These are phyloP conservation scores for Platycercus adscitus DNA, from an alignment of 2,113 vertebrate genomes.

Conservation along the genomic window DNA sequence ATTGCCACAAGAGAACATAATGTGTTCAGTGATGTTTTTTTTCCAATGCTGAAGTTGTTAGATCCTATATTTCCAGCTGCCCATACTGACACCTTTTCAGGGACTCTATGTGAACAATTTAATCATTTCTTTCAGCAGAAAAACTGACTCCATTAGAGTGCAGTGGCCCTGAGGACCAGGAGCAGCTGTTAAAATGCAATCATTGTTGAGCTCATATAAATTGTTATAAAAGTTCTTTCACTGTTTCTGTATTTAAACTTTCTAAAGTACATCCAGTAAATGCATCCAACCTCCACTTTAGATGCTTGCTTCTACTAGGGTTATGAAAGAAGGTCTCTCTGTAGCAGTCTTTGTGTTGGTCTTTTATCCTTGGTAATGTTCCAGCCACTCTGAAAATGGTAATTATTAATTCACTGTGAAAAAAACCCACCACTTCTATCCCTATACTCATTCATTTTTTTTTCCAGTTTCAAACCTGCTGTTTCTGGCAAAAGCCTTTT, in stretches of 20 bases:
- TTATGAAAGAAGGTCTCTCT: conserved; percentile 49
- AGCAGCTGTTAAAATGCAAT: conserved; percentile 66
- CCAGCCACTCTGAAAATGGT: conserved; percentile 23
- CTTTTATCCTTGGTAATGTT: conserved; percentile 53
- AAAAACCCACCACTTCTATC: neutral
- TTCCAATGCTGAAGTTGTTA: conserved; percentile 46
- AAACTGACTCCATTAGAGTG: conserved; percentile 39
- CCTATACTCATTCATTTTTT: conserved; percentile 33
- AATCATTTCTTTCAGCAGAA: conserved; percentile 46
- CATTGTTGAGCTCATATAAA: conserved; percentile 40
- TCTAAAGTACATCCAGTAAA: conserved; percentile 30
- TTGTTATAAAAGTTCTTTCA: conserved; percentile 55
- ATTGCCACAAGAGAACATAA: conserved; percentile 47
- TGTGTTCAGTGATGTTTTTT: neutral
- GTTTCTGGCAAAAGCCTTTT: conserved; percentile 59
- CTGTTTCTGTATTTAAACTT: conserved; percentile 37
- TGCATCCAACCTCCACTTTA: conserved; percentile 1
- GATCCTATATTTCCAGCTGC: conserved; percentile 65
- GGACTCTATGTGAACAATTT: conserved; percentile 39
- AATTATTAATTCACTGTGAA: conserved; percentile 47
- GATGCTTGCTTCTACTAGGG: neutral
- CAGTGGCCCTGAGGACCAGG: conserved; percentile 47
- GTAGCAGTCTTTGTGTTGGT: conserved; percentile 38
- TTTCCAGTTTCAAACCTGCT: conserved; percentile 55
- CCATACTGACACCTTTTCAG: conserved; percentile 56